Percentiles rank a stretch among this genome's conserved stretches.
Conservation (phyloP, 2,888 invertebrate species). For the Acleris emargana region DNA sequence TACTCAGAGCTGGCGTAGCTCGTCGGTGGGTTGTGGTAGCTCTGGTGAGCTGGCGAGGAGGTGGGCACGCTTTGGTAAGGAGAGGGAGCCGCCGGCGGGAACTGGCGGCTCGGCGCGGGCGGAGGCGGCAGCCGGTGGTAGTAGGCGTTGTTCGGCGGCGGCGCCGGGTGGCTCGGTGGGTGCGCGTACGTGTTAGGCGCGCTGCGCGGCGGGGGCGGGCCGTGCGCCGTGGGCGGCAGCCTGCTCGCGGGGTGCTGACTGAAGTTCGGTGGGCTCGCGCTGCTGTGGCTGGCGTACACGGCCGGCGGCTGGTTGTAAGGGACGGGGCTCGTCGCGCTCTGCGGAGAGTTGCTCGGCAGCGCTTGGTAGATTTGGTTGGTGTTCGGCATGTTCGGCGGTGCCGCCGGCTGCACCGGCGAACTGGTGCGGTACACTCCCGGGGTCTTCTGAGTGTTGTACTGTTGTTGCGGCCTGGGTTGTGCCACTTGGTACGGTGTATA, state of each 20-base stretch:
- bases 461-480: constrained; percentile 66
- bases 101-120: constrained; percentile 59
- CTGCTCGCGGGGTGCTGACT: constrained; percentile 73
- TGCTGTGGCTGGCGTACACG: constrained; percentile 63
- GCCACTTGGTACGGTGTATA: constrained; percentile 69
- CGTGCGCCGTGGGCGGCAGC: constrained; percentile 68
- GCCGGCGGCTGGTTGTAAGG: constrained; percentile 72
- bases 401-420: constrained; percentile 54
- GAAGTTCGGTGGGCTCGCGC: constrained; percentile 71
- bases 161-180: constrained; percentile 65
- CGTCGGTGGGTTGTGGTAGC: constrained; percentile 80
- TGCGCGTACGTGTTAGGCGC: constrained; percentile 70
- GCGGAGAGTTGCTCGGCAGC: constrained; percentile 59
- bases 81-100: constrained; percentile 55
- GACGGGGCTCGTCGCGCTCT: constrained; percentile 64
- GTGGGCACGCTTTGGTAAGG: constrained; percentile 79
- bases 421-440: constrained; percentile 64
- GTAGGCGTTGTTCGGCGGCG: constrained; percentile 68
- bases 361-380: constrained; percentile 69
- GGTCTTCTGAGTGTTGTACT: constrained; percentile 65
- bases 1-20: constrained; percentile 75
- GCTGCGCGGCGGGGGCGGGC: constrained; percentile 59
- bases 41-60: constrained; percentile 74
- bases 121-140: constrained; percentile 72
- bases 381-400: constrained; percentile 49